phyloP scores from a whole-genome alignment of 2,113 vertebrate species.

The Lathamus discolor region DNA sequence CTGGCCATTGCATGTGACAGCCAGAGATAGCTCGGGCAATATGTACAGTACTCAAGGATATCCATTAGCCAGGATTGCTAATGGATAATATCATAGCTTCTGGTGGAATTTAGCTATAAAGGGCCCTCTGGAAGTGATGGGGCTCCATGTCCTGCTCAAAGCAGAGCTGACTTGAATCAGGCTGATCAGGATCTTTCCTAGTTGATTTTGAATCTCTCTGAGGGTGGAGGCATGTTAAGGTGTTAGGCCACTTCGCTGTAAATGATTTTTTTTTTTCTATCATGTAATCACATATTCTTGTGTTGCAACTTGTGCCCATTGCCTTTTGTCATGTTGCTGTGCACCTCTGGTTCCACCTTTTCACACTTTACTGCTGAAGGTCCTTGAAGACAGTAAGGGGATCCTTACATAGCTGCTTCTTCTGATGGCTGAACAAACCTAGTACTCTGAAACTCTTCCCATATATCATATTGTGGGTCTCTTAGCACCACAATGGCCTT shows the following conservation, averaged over 20 bases:
- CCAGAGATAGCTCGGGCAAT: not conserved
- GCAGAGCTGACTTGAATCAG: not conserved
- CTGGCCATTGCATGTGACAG: fast-evolving
- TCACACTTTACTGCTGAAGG: not conserved
- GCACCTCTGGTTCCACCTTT: not conserved
- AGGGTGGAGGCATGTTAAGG: not conserved
- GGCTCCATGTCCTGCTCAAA: not conserved
- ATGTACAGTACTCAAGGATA: not conserved
- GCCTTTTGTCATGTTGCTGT: not conserved
- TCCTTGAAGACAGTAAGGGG: not conserved
- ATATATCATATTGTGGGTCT: not conserved
- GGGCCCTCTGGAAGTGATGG: not conserved
- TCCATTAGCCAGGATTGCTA: not conserved
- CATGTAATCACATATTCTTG: not conserved
- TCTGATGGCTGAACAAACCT: not conserved
- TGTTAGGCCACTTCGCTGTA: not conserved
- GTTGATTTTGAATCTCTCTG: not conserved
- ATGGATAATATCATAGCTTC: not conserved
- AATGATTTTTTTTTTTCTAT: not conserved
- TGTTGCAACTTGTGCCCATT: not conserved
- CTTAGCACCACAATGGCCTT: not conserved
- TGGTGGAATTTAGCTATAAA: not conserved
- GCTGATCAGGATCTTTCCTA: not conserved
- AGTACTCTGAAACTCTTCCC: not conserved
- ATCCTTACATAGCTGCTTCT: not conserved